Evolutionary conservation across 2,888 invertebrate species (phyloP).

Genomic region (Aradus depressus): DNA sequence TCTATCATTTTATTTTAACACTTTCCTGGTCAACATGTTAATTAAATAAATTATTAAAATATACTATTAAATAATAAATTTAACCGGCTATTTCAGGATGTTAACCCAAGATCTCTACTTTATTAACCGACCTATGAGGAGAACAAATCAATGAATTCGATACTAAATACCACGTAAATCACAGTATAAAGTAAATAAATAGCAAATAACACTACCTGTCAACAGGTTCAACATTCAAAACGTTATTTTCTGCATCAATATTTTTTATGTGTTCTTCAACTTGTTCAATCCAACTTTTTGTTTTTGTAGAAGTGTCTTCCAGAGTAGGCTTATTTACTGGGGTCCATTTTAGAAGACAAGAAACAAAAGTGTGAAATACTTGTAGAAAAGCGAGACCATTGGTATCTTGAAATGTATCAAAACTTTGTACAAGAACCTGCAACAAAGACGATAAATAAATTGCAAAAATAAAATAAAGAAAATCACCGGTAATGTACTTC

Average conservation of each 20-base stretch:
- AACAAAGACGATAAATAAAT: conserved; percentile 7
- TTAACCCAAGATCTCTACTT: no score
- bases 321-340: not conserved
- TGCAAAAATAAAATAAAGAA: conserved; percentile 10
- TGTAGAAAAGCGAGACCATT: conserved; percentile 52
- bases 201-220: not conserved
- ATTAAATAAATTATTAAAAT: not conserved
- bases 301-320: conserved; percentile 23
- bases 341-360: conserved; percentile 48
- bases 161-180: no score
- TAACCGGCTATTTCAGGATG: not conserved
- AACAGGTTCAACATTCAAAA: not conserved
- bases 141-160: no score
- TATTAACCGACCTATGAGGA: no score
- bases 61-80: not conserved
- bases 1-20: no score
- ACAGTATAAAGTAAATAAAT: not conserved
- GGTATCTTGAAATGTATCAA: conserved; percentile 46
- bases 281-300: not conserved
- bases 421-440: conserved; percentile 50
- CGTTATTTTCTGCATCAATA: conserved; percentile 16
- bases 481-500: not conserved
- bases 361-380: conserved; percentile 57
- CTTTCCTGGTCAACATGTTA: no score
- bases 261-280: conserved; percentile 16